These are phyloP conservation scores for Phoebastria nigripes DNA, from an alignment of 2,797 vertebrate species.

Conservation along the genomic window DNA sequence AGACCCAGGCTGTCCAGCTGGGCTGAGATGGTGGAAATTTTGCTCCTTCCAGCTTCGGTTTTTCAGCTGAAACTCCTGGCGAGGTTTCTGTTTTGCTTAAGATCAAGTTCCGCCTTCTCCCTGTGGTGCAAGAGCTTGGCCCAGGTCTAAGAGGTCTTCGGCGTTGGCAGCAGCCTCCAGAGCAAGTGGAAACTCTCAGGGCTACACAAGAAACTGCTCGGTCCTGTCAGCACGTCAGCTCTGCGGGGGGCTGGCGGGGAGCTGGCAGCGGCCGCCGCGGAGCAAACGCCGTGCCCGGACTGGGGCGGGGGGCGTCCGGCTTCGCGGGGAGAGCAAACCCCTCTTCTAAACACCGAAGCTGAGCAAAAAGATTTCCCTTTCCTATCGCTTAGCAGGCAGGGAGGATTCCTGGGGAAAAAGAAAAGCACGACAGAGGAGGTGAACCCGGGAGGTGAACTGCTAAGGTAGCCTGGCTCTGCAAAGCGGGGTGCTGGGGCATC, in stretches of 20 bases:
- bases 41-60: background rate
- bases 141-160: background rate
- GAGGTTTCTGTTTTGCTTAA: conserved; percentile 45
- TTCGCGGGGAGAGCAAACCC: background rate
- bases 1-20: background rate
- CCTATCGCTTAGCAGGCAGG: accelerated
- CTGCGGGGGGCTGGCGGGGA: background rate
- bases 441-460: accelerated
- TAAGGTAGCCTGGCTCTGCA: background rate
- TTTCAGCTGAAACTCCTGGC: conserved; percentile 47
- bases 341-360: accelerated
- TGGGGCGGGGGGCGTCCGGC: background rate
- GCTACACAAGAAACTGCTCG: background rate
- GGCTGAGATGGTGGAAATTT: conserved; percentile 11
- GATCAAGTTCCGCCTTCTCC: conserved; percentile 65
- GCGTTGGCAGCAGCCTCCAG: background rate
- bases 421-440: background rate
- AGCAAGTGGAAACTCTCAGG: background rate
- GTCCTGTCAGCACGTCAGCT: background rate
- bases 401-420: background rate
- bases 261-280: background rate
- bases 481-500: accelerated
- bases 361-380: accelerated
- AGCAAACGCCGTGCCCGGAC: accelerated
- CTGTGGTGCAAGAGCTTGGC: conserved; percentile 36